Evolutionary conservation across 2,113 vertebrate genomes (phyloP), one percentile per base, ranked within the genome.

Genomic region (Nerophis lumbriciformis): DNA sequence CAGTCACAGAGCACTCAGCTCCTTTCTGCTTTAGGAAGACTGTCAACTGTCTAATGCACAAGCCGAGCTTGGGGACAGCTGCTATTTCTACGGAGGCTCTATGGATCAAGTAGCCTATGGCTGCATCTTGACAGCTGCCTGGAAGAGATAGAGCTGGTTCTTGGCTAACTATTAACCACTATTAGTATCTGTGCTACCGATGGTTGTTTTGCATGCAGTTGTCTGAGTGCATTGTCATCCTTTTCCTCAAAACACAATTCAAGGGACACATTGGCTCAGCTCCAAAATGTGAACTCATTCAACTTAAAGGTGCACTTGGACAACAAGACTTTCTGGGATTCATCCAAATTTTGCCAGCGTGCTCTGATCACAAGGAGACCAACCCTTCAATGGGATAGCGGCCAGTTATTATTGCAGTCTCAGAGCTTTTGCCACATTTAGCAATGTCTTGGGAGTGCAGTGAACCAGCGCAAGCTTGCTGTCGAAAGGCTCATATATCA

Each of bases 21-120:
- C 75, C 79, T 82, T 85, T 82, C 79, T 71, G 69, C 84, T 85
- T 78, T 80, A 83, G 75, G 75, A 82, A 79, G 75, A 83, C 77
- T 87, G 83, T 84, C 83, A 87, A 73, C 69, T 77, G 61, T 73
- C 61, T 85, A 81, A 83, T 79, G 76, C 67, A 76, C 72, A 81
- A 69, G 69, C 73, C 62, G 72, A 80, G 73, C 69, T 63, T 49
- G 69, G 76, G 74, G 80, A 84, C 63, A 58, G 71, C 63, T 62
- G 64, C 67, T 52, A 16, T 15, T 53, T 74, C 74, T 68, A 39
- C 63, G 7, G 68, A 78, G 65, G 63, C 59, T 69, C 75, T 66
- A 79, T 71, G 63, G 67, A 66, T 73, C 53, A 71, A 63, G 73
- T 65, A 59, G 59, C 42, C 72, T 36, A 61, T 73, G 60, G 19